Evolutionary conservation across 2,113 vertebrate species (phyloP).

Genomic region (Greenwoodochromis staneri): DNA sequence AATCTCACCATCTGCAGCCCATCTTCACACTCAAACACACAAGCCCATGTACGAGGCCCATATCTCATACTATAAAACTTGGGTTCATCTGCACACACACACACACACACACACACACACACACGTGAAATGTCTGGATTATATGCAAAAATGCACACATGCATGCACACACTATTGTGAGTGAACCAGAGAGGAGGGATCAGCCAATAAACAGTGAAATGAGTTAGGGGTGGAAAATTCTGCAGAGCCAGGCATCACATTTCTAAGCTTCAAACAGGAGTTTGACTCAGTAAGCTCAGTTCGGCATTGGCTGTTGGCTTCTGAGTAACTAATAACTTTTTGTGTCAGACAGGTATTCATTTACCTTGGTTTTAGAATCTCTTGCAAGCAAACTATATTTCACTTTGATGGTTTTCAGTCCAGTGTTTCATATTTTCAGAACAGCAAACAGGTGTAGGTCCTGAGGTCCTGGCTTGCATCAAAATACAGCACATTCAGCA

Average conservation of each 20-base stretch:
- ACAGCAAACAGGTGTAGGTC: slow-evolving; percentile 36
- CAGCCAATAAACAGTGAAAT: neutral
- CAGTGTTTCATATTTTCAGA: neutral
- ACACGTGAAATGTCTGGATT: neutral
- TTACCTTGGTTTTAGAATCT: neutral
- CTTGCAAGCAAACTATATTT: neutral
- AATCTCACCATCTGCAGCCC: slow-evolving; percentile 66
- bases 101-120: neutral
- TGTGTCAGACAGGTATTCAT: neutral
- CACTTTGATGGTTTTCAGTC: neutral
- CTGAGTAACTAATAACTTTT: neutral
- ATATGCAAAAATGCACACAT: neutral
- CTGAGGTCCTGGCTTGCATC: neutral
- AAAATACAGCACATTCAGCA: neutral
- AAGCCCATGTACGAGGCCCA: neutral
- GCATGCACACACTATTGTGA: neutral
- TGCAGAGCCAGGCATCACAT: neutral
- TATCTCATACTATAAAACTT: neutral
- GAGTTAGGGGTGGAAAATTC: neutral
- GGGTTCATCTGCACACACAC: neutral
- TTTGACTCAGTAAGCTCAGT: neutral
- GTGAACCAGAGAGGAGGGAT: neutral
- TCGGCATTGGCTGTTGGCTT: neutral
- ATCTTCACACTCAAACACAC: slow-evolving; percentile 51
- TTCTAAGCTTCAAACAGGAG: neutral